Evolutionary conservation across 2,888 invertebrate genomes (phyloP).

Genomic region (Eucera pruinosa): DNA sequence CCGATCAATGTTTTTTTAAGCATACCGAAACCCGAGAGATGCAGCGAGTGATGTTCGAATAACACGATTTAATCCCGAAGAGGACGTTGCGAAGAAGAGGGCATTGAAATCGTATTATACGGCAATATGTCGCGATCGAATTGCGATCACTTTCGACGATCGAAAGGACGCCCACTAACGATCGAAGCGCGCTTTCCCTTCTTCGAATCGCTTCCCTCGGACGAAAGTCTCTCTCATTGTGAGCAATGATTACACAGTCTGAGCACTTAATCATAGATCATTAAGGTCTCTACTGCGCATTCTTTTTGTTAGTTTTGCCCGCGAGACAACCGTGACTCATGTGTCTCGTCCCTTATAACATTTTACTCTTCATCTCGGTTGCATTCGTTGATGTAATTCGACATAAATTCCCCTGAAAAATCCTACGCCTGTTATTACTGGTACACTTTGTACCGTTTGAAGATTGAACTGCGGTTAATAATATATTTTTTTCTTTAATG

Average conservation of each 20-base stretch:
- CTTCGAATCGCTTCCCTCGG: slow-evolving; percentile 4
- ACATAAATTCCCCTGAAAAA: neutral
- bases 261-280: slow-evolving; percentile 23
- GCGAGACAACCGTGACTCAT: neutral
- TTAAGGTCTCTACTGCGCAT: neutral
- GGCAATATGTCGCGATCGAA: neutral
- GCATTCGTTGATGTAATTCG: neutral
- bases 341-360: neutral
- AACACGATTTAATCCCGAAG: neutral
- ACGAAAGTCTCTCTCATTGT: neutral
- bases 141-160: slow-evolving; percentile 19
- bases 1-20: neutral
- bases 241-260: slow-evolving; percentile 10
- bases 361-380: slow-evolving; percentile 1
- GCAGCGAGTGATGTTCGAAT: neutral
- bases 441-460: neutral
- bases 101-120: neutral
- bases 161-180: slow-evolving; percentile 29
- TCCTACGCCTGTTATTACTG: too few relatives aligned
- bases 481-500: neutral
- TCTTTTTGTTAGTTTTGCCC: slow-evolving; percentile 1
- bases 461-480: neutral
- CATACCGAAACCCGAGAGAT: neutral
- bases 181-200: slow-evolving; percentile 30
- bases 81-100: neutral